A percentile compares a stretch with the other conserved stretches of the same genome.
Evolutionary conservation across 1,140 invertebrate genomes (phyloP).

Genomic region (Diploscapter pachys): DNA sequence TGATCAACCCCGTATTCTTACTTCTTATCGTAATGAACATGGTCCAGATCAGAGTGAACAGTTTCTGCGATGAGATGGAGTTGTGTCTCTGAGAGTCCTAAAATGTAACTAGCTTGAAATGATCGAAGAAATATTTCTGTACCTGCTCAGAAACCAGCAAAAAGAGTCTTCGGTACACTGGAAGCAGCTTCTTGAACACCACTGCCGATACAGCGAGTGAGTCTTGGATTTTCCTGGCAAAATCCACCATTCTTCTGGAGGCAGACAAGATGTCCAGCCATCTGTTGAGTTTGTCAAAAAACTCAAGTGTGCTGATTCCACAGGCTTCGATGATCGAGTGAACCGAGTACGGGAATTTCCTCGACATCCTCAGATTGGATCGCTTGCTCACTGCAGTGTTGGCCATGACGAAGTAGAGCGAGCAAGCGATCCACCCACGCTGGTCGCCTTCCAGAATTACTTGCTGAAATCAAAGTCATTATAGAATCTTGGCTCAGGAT

Average conservation of each 20-base stretch:
- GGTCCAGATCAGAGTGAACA: neutral
- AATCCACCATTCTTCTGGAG: constrained; percentile 12
- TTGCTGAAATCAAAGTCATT: no score
- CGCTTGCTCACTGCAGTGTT: neutral
- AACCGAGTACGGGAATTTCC: neutral
- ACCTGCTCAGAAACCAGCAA: no score
- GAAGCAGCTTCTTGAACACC: constrained; percentile 14
- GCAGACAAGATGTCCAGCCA: neutral
- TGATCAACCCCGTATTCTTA: neutral
- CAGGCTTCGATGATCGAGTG: neutral
- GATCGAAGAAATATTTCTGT: no score
- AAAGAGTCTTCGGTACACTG: neutral
- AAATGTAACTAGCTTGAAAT: no score
- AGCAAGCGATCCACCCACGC: constrained; percentile 4
- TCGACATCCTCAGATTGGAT: neutral
- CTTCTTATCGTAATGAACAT: constrained; percentile 1
- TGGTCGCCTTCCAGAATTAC: no score
- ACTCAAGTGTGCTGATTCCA: neutral
- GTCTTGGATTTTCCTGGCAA: neutral
- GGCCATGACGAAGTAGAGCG: constrained; percentile 6
- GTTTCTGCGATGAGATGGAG: constrained; percentile 2
- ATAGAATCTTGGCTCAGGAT: no score
- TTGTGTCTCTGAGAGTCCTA: no score
- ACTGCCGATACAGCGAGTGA: constrained; percentile 10
- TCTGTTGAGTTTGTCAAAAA: constrained; percentile 7